These are phyloP conservation scores for Dicyrtoma fusca DNA, from an alignment of 2,888 invertebrate species.

Conservation along the genomic window DNA sequence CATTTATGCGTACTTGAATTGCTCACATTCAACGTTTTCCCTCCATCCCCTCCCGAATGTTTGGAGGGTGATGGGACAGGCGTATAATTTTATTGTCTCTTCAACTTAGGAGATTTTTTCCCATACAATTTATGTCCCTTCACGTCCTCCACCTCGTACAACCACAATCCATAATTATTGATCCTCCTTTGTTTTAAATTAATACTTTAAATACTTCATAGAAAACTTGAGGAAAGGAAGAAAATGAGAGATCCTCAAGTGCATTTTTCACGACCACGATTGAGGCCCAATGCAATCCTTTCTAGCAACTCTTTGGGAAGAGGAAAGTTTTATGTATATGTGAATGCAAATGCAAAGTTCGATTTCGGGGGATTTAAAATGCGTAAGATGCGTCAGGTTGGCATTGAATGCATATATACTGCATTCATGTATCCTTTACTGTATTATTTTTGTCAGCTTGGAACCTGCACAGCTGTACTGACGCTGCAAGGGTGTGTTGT, in stretches of 20 bases:
- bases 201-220: not conserved
- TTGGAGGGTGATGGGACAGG: not conserved
- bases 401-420: too few relatives aligned
- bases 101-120: constrained; percentile 18
- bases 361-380: too few relatives aligned
- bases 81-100: constrained; percentile 26
- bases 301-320: too few relatives aligned
- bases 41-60: not conserved
- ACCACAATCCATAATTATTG: not conserved
- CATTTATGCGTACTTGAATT: constrained; percentile 21
- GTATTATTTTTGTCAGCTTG: too few relatives aligned
- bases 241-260: too few relatives aligned
- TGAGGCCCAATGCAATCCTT: too few relatives aligned
- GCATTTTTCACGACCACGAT: too few relatives aligned
- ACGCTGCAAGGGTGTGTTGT: not conserved
- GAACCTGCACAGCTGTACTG: not conserved
- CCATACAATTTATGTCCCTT: not conserved
- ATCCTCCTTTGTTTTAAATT: not conserved
- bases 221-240: too few relatives aligned
- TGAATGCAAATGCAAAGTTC: too few relatives aligned
- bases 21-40: constrained; percentile 12
- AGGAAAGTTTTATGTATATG: too few relatives aligned
- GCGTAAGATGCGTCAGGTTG: too few relatives aligned
- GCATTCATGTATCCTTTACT: too few relatives aligned
- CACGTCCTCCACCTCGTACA: not conserved